Base-by-base conservation (phyloP, 2,113 vertebrate species). In the Oreochromis tanganicae region DNA sequence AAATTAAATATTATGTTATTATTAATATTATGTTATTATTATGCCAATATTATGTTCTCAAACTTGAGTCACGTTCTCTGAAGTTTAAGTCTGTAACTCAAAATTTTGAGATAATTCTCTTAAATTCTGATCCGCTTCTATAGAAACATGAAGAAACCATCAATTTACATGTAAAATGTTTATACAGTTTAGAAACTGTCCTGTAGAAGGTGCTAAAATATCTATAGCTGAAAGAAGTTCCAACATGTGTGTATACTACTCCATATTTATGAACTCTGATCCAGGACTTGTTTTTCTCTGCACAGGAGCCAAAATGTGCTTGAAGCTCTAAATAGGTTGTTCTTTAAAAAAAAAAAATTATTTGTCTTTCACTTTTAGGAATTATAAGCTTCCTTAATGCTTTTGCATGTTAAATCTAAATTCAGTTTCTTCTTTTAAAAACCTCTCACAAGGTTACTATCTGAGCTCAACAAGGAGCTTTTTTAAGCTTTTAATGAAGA, bases 341-440 rank as follows among this genome's bases (percentile, higher is more conserved):
- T 52, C 57, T 46, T 73, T 6, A 32, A 12, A 0, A 0, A 27
- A 9, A 16, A 2, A 21, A 1, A 0, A 0, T 7, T 3, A 34
- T 38, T 66, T 17, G 10, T 46, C 5, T 63, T 34, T 50, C 16
- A 21, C 6, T 57, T 48, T 14, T 52, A 41, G 10, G 41, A 80
- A 81, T 21, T 7, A 21, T 63, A 52, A 38, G 61, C 7, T 46
- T 71, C 21, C 12, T 87, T 43, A 10, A 41, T 71, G 63, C 11
- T 50, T 85, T 84, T 80, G 50, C 5, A 55, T 13, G 10, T 73
- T 24, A 24, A 61, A 85, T 85, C 48, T 59, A 73, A 68, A 85
- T 66, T 17, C 80, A 34, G 12, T 86, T 16, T 52, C 50, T 75
- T 34, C 48, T 38, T 75, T 50, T 75, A 32, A 75, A 48, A 21